Evolutionary conservation across 1,140 invertebrate genomes (phyloP).

Genomic region (Drosophila equinoxialis): DNA sequence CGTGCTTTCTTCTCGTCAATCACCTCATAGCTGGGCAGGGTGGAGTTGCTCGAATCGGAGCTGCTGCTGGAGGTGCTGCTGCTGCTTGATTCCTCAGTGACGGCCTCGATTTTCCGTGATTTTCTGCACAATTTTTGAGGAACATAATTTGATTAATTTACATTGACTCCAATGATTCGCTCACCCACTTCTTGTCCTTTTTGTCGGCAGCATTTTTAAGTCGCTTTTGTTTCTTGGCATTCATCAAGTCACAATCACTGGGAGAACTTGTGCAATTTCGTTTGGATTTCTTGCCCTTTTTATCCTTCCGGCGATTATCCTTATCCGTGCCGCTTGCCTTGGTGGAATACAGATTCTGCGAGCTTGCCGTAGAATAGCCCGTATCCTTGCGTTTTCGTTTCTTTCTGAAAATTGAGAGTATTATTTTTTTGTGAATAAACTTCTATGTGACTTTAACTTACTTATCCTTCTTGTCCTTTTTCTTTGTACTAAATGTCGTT

Average conservation of each 20-base stretch:
- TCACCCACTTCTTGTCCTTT: constrained; percentile 71
- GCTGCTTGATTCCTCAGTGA: constrained; percentile 72
- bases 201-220: constrained; percentile 71
- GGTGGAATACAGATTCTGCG: constrained; percentile 83
- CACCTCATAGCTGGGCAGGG: constrained; percentile 80
- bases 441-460: constrained; percentile 11
- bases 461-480: constrained; percentile 73
- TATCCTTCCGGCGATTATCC: constrained; percentile 67
- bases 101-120: constrained; percentile 72
- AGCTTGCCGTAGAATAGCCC: constrained; percentile 87
- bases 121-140: constrained; percentile 46
- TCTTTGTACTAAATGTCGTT: constrained; percentile 74
- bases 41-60: constrained; percentile 76
- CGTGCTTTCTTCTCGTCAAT: constrained; percentile 75
- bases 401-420: constrained; percentile 28
- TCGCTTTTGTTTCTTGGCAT: constrained; percentile 68
- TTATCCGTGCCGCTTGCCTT: constrained; percentile 72
- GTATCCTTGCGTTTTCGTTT: constrained; percentile 85
- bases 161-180: background rate
- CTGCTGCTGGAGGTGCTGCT: constrained; percentile 60
- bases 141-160: constrained; percentile 5
- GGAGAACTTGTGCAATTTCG: constrained; percentile 69
- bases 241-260: constrained; percentile 65
- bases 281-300: constrained; percentile 75
- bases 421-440: background rate